A percentile compares a stretch with the other conserved stretches of the same genome.
These are phyloP conservation scores for Schizopygopsis pylzovi DNA, from an alignment of 2,797 vertebrate species.

Conservation along the genomic window DNA sequence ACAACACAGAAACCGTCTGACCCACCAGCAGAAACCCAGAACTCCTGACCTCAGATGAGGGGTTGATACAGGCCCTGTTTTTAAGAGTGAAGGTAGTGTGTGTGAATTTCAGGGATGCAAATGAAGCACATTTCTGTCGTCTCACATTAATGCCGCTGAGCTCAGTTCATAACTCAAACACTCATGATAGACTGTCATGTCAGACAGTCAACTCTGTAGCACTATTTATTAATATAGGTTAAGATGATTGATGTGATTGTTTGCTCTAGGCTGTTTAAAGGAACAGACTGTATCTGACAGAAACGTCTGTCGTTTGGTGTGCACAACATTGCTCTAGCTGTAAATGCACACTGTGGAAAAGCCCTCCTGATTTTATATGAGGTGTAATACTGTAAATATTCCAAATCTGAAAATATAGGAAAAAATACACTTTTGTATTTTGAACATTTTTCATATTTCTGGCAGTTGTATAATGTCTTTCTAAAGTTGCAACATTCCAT, in stretches of 20 bases:
- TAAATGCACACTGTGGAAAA: conserved; percentile 5
- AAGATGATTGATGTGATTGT: neutral
- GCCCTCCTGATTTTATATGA: conserved; percentile 6
- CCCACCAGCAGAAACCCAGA: conserved; percentile 31
- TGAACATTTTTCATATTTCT: neutral
- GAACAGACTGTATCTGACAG: conserved; percentile 13
- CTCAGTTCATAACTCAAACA: conserved; percentile 39
- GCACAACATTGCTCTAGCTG: neutral
- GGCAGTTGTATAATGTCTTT: neutral
- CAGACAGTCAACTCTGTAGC: conserved; percentile 10
- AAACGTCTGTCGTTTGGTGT: neutral
- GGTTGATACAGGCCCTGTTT: neutral
- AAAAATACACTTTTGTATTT: conserved; percentile 24
- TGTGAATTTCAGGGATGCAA: conserved; percentile 52
- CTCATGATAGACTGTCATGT: conserved; percentile 1
- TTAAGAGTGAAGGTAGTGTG: conserved; percentile 35
- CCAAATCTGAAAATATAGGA: neutral
- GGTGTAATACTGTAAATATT: conserved; percentile 31
- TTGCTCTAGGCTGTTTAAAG: neutral
- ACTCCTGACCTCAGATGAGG: conserved; percentile 19
- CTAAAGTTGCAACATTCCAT: conserved; percentile 30
- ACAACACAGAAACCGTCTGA: conserved; percentile 37
- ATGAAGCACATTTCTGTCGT: conserved; percentile 27
- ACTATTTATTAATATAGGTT: conserved; percentile 40
- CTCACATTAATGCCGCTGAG: conserved; percentile 29